These are phyloP conservation scores for Lepidocyrtinus sp. DNA, from an alignment of 2,888 invertebrate species.

Conservation along the genomic window DNA sequence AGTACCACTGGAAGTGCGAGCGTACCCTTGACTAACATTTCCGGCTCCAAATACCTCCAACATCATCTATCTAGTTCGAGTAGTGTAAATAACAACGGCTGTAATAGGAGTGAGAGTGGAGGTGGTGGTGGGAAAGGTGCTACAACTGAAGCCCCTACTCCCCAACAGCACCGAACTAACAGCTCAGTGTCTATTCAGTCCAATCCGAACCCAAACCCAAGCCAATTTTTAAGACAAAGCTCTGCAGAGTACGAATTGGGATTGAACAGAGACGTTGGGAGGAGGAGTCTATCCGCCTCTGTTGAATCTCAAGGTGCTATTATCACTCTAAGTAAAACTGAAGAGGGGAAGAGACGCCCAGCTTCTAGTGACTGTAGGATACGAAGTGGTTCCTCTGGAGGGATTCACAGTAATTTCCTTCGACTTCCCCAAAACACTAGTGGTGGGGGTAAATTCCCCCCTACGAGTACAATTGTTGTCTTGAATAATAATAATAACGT, in stretches of 20 bases:
- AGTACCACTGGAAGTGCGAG: conserved; percentile 53
- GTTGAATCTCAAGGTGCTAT: conserved; percentile 48
- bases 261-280: conserved; percentile 32
- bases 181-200: conserved; percentile 47
- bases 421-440: conserved; percentile 32
- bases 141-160: too few species aligned
- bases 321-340: background rate
- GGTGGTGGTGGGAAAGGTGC: conserved; percentile 35
- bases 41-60: conserved; percentile 35
- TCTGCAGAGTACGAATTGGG: conserved; percentile 43
- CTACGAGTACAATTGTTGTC: conserved; percentile 49
- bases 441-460: conserved; percentile 37
- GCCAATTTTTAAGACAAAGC: conserved; percentile 31
- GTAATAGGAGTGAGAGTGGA: conserved; percentile 36
- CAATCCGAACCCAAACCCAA: conserved; percentile 42
- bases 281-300: conserved; percentile 24
- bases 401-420: conserved; percentile 34
- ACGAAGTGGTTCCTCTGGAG: conserved; percentile 21
- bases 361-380: conserved; percentile 40
- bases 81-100: conserved; percentile 47
- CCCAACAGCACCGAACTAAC: conserved; percentile 29
- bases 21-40: too few species aligned
- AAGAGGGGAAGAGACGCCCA: conserved; percentile 35
- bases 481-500: conserved; percentile 56
- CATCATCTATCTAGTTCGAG: conserved; percentile 28